Evolutionary conservation across 23 tunicate species (phyloP).

Genomic region (Ciona savignyi): DNA sequence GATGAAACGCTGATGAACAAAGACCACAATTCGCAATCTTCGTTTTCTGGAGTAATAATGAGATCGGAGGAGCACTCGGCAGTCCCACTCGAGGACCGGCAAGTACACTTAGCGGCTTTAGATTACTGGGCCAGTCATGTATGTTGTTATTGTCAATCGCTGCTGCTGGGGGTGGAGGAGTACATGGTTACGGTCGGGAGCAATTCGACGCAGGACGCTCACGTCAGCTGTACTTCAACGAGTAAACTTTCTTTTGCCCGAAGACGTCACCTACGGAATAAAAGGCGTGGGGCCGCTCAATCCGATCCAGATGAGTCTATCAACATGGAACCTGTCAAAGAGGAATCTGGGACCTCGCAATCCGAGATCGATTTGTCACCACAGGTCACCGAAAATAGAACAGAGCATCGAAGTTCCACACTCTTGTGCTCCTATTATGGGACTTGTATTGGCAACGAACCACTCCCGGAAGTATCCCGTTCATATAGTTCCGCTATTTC

Average conservation of each 20-base stretch:
- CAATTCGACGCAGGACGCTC: not conserved
- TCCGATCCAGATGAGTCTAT: not conserved
- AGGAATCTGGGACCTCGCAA: not conserved
- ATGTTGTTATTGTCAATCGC: not conserved
- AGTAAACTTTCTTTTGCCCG: not conserved
- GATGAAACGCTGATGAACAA: not conserved
- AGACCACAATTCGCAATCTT: not conserved
- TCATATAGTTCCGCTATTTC: not conserved
- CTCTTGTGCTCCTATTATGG: no score
- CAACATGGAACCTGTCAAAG: not conserved
- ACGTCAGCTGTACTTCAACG: not conserved
- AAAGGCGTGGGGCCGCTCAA: not conserved
- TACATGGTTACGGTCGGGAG: not conserved
- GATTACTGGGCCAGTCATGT: not conserved
- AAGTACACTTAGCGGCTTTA: not conserved
- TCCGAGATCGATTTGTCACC: not conserved
- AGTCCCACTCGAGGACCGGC: not conserved
- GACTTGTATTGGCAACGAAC: not conserved
- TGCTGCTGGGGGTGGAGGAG: no score
- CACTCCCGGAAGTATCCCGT: not conserved
- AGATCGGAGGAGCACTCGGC: not conserved
- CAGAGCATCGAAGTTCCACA: no score
- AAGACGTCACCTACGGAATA: not conserved
- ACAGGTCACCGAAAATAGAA: not conserved
- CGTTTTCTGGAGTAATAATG: not conserved